Conservation (phyloP, 2,888 invertebrate species). For the Mythimna pallens region DNA sequence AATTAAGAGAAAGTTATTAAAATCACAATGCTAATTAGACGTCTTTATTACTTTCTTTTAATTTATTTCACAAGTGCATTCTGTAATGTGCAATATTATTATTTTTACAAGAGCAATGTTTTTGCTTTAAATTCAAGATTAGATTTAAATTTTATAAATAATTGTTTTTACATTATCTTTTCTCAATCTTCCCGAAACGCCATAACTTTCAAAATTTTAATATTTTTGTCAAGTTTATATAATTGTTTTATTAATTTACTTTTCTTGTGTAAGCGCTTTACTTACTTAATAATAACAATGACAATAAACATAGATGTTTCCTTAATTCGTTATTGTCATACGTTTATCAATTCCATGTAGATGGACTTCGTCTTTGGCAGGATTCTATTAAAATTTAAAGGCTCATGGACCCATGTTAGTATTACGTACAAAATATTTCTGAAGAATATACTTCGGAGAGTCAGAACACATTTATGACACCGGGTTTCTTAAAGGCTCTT, state of each 20-base stretch:
- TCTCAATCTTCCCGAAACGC: conserved; percentile 15
- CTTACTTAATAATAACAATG: conserved; percentile 50
- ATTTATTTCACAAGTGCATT: conserved; percentile 16
- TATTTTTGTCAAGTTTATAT: conserved; percentile 20
- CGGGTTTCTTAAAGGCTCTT: neutral
- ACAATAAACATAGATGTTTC: conserved; percentile 62
- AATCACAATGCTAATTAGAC: conserved; percentile 24
- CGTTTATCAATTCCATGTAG: conserved; percentile 67
- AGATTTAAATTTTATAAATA: conserved; percentile 8
- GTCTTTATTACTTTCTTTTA: neutral
- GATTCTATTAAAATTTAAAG: conserved; percentile 64
- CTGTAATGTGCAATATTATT: neutral
- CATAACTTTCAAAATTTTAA: conserved; percentile 9
- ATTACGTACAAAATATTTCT: conserved; percentile 19
- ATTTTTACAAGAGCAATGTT: conserved; percentile 30
- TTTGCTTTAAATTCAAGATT: conserved; percentile 18
- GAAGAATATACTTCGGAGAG: conserved; percentile 15
- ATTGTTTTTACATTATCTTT: neutral
- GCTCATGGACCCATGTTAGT: conserved; percentile 44
- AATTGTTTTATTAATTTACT: conserved; percentile 19
- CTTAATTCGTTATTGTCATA: conserved; percentile 72
- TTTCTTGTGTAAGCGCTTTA: conserved; percentile 25
- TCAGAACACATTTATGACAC: neutral
- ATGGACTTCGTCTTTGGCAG: conserved; percentile 72
- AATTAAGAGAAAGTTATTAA: conserved; percentile 27